phyloP scores from a whole-genome alignment of 1,140 invertebrate species.

The Trachymyrmex septentrionalis region DNA sequence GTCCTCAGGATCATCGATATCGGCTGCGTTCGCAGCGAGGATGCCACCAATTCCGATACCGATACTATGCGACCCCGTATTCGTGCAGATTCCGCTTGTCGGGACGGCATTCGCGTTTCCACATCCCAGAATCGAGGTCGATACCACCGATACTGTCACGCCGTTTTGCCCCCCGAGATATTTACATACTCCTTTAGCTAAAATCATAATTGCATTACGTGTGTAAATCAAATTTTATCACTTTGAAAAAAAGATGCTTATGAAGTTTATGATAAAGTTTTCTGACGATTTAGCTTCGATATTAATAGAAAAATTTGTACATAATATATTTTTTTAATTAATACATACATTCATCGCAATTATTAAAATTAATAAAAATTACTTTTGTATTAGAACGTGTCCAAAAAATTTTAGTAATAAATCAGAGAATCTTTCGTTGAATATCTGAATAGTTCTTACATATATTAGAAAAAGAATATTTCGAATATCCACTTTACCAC shows the following conservation, averaged over 20 bases:
- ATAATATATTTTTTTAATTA: neutral
- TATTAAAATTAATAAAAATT: slow-evolving; percentile 13
- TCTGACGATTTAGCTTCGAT: neutral
- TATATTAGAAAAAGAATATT: too few relatives aligned
- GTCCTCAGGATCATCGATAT: slow-evolving; percentile 86
- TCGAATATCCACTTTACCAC: too few relatives aligned
- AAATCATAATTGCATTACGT: slow-evolving; percentile 18
- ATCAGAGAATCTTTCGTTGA: neutral
- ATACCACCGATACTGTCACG: slow-evolving; percentile 85
- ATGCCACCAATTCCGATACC: slow-evolving; percentile 70
- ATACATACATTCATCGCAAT: neutral
- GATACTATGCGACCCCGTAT: slow-evolving; percentile 70
- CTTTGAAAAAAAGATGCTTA: neutral
- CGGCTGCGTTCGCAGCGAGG: slow-evolving; percentile 58
- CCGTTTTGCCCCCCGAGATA: slow-evolving; percentile 85
- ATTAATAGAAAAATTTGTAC: neutral
- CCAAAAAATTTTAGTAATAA: neutral
- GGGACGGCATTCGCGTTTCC: slow-evolving; percentile 60
- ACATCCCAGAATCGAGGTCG: slow-evolving; percentile 75
- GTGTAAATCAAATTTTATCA: neutral
- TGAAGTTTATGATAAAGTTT: neutral
- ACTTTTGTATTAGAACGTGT: neutral
- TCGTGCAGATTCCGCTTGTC: slow-evolving; percentile 64
- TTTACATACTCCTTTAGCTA: slow-evolving; percentile 85
- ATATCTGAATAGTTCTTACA: neutral